Conservation (phyloP, 2,888 invertebrate species). For the Acleris holmiana region DNA sequence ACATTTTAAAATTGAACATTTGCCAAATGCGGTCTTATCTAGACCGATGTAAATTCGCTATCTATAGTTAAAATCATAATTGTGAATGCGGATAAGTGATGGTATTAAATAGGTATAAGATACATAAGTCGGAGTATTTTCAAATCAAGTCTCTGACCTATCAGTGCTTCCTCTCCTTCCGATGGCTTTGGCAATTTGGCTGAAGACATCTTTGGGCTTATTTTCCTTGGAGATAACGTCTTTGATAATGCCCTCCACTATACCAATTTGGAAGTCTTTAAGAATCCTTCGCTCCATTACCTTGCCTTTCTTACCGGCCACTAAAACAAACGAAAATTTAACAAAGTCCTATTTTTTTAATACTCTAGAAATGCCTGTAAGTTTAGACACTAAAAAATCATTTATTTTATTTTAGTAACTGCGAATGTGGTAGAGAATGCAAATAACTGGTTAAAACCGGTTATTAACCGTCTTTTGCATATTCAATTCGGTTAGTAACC, state of each 20-base stretch:
- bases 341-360: too few species aligned
- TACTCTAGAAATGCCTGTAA: too few species aligned
- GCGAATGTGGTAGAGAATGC: too few species aligned
- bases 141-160: constrained; percentile 41
- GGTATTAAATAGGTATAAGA: too few species aligned
- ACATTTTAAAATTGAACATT: constrained; percentile 4
- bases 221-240: constrained; percentile 88
- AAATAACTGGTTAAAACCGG: too few species aligned
- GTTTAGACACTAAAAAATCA: too few species aligned
- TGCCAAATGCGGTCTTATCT: constrained; percentile 1
- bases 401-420: too few species aligned
- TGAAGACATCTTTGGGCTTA: constrained; percentile 91
- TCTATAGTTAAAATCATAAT: background rate
- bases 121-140: background rate
- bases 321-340: constrained; percentile 58
- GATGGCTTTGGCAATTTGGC: constrained; percentile 92
- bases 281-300: constrained; percentile 93
- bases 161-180: constrained; percentile 84
- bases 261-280: constrained; percentile 96
- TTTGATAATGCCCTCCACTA: constrained; percentile 91
- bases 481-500: too few species aligned
- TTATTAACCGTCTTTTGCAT: too few species aligned
- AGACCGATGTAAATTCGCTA: background rate
- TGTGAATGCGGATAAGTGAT: background rate
- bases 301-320: constrained; percentile 92